Evolutionary conservation across 2,797 vertebrate species (phyloP).

Genomic region (Synaphobranchus kaupii): DNA sequence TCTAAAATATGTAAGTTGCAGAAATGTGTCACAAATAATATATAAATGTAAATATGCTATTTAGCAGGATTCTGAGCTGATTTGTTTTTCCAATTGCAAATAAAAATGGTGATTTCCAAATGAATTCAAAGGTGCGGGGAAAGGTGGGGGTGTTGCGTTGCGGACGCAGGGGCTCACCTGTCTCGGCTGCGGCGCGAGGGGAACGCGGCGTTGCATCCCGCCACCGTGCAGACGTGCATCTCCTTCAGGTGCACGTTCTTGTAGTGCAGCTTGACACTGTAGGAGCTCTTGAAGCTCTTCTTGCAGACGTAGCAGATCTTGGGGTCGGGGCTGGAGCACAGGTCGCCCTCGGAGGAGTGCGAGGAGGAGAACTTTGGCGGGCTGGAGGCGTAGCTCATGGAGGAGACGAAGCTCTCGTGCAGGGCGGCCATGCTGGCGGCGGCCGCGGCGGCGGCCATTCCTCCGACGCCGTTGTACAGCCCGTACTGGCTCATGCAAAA

Average conservation of each 20-base stretch:
- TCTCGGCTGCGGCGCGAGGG: slow-evolving; percentile 98
- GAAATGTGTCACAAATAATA: not conserved
- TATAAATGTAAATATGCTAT: not conserved
- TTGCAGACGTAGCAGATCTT: slow-evolving; percentile 99
- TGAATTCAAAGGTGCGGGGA: not conserved
- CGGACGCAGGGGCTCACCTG: slow-evolving; percentile 79
- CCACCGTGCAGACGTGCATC: slow-evolving; percentile 99
- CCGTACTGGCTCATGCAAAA: slow-evolving; percentile 99
- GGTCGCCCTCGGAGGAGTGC: slow-evolving; percentile 90
- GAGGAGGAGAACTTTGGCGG: slow-evolving; percentile 88
- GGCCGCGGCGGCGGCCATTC: slow-evolving; percentile 79
- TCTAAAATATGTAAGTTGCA: not conserved
- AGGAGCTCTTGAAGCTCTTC: slow-evolving; percentile 99
- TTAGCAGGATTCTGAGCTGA: not conserved
- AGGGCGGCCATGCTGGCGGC: slow-evolving; percentile 96
- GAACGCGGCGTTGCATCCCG: slow-evolving; percentile 97
- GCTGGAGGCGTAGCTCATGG: slow-evolving; percentile 91
- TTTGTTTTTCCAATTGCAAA: not conserved
- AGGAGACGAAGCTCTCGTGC: slow-evolving; percentile 94
- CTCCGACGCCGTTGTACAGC: slow-evolving; percentile 89
- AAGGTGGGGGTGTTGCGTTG: too few species aligned
- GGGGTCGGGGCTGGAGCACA: slow-evolving; percentile 94
- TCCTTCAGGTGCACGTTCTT: slow-evolving; percentile 99
- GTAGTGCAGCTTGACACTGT: slow-evolving; percentile 99
- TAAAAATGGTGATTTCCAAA: not conserved